These are phyloP conservation scores for Cisticola juncidis DNA, from an alignment of 2,113 vertebrate genomes.

Conservation along the genomic window DNA sequence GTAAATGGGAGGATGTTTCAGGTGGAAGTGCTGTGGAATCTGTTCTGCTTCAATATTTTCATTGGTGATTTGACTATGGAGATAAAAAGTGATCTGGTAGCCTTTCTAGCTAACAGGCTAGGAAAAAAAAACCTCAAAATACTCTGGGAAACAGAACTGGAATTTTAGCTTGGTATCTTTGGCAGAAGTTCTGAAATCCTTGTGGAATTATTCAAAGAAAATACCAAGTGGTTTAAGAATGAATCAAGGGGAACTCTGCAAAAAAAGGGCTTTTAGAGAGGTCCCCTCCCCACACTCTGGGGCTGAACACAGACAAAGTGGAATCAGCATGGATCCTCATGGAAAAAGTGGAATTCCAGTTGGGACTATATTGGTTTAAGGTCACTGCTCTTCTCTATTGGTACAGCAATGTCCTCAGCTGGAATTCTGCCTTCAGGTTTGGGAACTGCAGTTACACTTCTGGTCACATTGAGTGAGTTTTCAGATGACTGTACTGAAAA, in stretches of 20 bases:
- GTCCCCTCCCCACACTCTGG: rapidly evolving
- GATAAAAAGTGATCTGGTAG: not conserved
- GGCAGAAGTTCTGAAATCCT: not conserved
- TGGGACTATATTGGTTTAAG: not conserved
- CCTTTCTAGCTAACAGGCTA: not conserved
- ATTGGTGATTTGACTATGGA: not conserved
- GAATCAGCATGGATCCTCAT: not conserved
- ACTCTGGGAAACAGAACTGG: not conserved
- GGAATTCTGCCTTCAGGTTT: not conserved
- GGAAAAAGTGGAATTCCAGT: not conserved
- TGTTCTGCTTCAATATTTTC: not conserved
- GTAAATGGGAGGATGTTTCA: not conserved
- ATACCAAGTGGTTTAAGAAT: not conserved
- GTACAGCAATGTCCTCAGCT: not conserved
- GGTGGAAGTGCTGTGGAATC: not conserved
- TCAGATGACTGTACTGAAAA: not conserved
- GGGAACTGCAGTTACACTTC: not conserved
- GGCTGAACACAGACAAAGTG: not conserved
- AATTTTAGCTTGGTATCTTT: not conserved
- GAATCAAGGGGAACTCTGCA: not conserved
- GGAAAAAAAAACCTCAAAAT: not conserved
- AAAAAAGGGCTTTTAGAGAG: not conserved
- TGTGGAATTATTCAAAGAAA: not conserved
- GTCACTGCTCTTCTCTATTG: not conserved
- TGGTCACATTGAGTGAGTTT: not conserved